phyloP scores from a whole-genome alignment of 2,113 vertebrate genomes.

The Pantherophis guttatus region DNA sequence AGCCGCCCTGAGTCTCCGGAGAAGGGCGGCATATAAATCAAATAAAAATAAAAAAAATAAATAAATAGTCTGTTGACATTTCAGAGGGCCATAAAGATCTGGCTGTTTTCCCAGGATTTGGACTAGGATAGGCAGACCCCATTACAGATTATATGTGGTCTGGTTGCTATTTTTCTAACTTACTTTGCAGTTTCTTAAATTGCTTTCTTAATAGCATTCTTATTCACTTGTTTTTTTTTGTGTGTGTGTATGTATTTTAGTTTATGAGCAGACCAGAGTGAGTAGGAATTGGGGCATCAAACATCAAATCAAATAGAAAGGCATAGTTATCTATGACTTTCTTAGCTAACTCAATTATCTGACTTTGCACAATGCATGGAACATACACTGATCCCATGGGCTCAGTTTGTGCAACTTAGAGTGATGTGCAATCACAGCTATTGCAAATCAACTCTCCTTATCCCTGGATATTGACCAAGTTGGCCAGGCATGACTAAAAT shows the following conservation, averaged over 20 bases:
- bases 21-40: no score
- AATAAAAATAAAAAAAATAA: no score
- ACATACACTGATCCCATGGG: neutral
- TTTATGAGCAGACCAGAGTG: neutral
- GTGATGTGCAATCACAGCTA: neutral
- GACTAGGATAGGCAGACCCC: neutral
- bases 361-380: neutral
- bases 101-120: neutral
- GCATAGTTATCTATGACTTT: neutral
- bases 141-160: neutral
- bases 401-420: neutral
- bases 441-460: neutral
- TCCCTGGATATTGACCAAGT: neutral
- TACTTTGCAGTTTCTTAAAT: neutral
- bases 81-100: neutral
- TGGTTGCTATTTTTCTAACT: neutral
- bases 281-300: neutral
- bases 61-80: neutral
- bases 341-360: neutral
- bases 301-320: neutral
- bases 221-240: neutral
- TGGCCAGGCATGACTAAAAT: neutral
- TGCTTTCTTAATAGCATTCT: neutral
- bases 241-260: neutral
- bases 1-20: no score